These are phyloP conservation scores for Protaetia brevitarsis DNA, from an alignment of 1,140 invertebrate genomes.

Conservation along the genomic window DNA sequence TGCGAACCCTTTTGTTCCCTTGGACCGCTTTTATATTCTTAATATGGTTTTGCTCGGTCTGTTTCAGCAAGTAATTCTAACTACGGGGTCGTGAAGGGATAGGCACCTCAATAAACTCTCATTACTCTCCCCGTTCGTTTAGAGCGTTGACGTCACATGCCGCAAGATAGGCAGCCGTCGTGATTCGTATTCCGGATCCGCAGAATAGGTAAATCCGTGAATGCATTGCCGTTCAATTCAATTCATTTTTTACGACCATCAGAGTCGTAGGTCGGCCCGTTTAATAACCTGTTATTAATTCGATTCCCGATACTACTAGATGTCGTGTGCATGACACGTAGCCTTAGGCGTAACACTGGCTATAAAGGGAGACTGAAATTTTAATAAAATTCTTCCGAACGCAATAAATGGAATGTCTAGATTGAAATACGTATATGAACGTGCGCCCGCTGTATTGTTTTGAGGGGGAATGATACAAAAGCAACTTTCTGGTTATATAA, in stretches of 20 bases:
- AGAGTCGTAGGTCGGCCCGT: not conserved
- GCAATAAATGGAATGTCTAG: too few species aligned
- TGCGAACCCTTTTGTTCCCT: not conserved
- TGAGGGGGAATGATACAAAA: too few species aligned
- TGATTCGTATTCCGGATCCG: slow-evolving; percentile 13
- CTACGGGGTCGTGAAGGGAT: not conserved
- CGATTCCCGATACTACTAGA: not conserved
- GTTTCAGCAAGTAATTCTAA: slow-evolving; percentile 21
- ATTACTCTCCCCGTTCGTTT: slow-evolving; percentile 14
- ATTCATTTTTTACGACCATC: slow-evolving; percentile 5
- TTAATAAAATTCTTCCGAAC: too few species aligned
- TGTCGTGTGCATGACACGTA: not conserved
- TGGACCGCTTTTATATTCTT: not conserved
- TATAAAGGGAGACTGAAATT: too few species aligned
- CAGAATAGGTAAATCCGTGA: slow-evolving; percentile 18
- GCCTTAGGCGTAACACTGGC: not conserved
- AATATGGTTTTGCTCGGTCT: slow-evolving; percentile 4
- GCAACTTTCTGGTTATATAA: too few species aligned
- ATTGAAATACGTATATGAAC: too few species aligned
- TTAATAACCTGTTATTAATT: slow-evolving; percentile 11
- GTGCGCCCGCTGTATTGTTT: too few species aligned
- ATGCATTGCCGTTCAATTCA: not conserved
- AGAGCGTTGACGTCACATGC: slow-evolving; percentile 21
- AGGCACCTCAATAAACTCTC: slow-evolving; percentile 2
- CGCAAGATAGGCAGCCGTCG: slow-evolving; percentile 1